phyloP scores from a whole-genome alignment of 2,888 invertebrate genomes.

The Nysson spinosus region DNA sequence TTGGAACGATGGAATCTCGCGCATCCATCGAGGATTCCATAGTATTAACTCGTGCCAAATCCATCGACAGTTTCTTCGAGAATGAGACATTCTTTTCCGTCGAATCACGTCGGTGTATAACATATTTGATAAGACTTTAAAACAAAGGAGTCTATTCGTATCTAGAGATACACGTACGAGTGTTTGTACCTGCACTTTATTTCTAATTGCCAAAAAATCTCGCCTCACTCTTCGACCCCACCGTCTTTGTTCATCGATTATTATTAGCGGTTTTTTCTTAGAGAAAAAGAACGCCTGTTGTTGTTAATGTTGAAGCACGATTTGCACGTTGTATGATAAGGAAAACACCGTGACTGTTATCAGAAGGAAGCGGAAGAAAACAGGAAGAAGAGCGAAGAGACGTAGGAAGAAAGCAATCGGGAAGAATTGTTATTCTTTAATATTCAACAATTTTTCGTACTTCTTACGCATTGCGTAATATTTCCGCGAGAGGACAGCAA shows the following conservation, averaged over 20 bases:
- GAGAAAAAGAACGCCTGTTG: too few relatives aligned
- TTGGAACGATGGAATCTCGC: conserved; percentile 31
- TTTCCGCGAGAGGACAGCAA: conserved; percentile 38
- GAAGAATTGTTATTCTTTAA: conserved; percentile 21
- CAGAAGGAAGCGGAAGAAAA: too few relatives aligned
- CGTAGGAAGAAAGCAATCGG: not conserved
- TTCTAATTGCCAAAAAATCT: not conserved
- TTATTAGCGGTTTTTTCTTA: too few relatives aligned
- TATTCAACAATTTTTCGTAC: conserved; percentile 23
- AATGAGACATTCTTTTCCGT: conserved; percentile 6
- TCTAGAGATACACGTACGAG: too few relatives aligned
- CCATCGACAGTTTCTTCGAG: conserved; percentile 14
- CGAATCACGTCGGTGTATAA: too few relatives aligned
- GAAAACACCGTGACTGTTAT: too few relatives aligned
- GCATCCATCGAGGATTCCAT: conserved; percentile 17
- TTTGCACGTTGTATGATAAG: too few relatives aligned
- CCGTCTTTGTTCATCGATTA: not conserved
- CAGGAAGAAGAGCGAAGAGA: not conserved
- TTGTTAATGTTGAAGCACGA: too few relatives aligned
- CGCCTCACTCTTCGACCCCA: not conserved
- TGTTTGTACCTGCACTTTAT: conserved; percentile 9
- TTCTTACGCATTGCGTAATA: conserved; percentile 54
- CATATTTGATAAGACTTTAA: conserved; percentile 5
- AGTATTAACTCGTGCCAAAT: conserved; percentile 61
- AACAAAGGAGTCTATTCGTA: too few relatives aligned